These are phyloP conservation scores for Epirrita christyi DNA, from an alignment of 2,888 invertebrate species.

Conservation along the genomic window DNA sequence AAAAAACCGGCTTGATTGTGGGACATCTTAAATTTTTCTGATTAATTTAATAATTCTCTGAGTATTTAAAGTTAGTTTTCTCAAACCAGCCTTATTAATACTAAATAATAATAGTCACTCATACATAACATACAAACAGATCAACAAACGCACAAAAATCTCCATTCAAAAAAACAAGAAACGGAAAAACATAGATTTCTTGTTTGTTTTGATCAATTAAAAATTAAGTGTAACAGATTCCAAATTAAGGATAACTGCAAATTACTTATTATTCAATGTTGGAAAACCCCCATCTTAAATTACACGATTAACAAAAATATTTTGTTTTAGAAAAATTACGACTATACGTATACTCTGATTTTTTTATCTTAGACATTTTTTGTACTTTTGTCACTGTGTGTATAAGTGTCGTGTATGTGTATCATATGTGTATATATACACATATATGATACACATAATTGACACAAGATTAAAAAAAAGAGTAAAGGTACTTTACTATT, in stretches of 20 bases:
- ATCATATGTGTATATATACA: no score
- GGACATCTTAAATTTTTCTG: no score
- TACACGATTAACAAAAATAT: neutral
- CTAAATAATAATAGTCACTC: conserved; percentile 44
- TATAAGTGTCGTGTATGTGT: no score
- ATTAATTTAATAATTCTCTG: neutral
- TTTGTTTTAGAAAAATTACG: no score
- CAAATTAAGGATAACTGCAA: neutral
- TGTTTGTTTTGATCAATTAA: neutral
- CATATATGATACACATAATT: no score
- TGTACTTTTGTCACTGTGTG: no score
- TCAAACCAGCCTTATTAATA: neutral
- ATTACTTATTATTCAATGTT: conserved; percentile 13
- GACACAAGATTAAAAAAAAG: no score
- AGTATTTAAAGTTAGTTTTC: neutral
- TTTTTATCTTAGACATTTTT: neutral
- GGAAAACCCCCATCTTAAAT: neutral
- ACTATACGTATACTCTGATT: neutral
- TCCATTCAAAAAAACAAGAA: neutral
- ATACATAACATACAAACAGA: conserved; percentile 38
- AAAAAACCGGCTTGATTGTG: no score
- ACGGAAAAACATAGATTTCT: neutral
- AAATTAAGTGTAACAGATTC: neutral
- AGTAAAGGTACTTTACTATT: no score
- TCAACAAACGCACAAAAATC: conserved; percentile 29